A percentile compares a stretch with the other conserved stretches of the same genome.
Conservation (phyloP, 37 sponge, comb jelly and placozoan species). For the Halisarca cf. caerulea region DNA sequence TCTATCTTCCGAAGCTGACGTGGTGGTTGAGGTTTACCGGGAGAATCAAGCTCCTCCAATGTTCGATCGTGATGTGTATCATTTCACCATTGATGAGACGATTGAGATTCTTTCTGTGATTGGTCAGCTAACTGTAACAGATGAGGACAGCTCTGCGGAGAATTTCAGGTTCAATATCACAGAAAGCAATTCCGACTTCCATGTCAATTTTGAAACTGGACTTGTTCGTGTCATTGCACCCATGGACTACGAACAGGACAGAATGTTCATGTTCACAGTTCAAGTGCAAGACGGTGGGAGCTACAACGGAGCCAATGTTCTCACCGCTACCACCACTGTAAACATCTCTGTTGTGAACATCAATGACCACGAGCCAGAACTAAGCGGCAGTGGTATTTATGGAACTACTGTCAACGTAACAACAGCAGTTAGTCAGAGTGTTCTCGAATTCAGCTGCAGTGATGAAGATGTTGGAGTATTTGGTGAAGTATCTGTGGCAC, state of each 20-base stretch:
- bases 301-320: constrained; percentile 49
- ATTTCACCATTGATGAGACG: constrained; percentile 46
- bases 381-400: constrained; percentile 63
- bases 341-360: constrained; percentile 42
- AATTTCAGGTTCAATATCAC: constrained; percentile 36
- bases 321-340: constrained; percentile 37
- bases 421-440: constrained; percentile 28
- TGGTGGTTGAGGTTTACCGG: constrained; percentile 37
- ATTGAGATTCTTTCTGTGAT: constrained; percentile 29
- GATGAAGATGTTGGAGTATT: constrained; percentile 54
- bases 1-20: constrained; percentile 7
- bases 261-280: constrained; percentile 26
- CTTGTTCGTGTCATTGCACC: constrained; percentile 42
- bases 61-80: constrained; percentile 12
- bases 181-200: constrained; percentile 28
- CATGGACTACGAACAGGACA: constrained; percentile 54
- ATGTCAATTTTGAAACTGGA: constrained; percentile 54
- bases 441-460: constrained; percentile 51
- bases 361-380: constrained; percentile 60
- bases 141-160: constrained; percentile 39
- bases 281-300: constrained; percentile 64
- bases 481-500: constrained; percentile 19
- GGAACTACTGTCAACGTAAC: constrained; percentile 54
- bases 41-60: constrained; percentile 21
- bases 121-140: constrained; percentile 40